phyloP scores from a whole-genome alignment of 1,140 invertebrate genomes.

The Luehdorfia chinensis region DNA sequence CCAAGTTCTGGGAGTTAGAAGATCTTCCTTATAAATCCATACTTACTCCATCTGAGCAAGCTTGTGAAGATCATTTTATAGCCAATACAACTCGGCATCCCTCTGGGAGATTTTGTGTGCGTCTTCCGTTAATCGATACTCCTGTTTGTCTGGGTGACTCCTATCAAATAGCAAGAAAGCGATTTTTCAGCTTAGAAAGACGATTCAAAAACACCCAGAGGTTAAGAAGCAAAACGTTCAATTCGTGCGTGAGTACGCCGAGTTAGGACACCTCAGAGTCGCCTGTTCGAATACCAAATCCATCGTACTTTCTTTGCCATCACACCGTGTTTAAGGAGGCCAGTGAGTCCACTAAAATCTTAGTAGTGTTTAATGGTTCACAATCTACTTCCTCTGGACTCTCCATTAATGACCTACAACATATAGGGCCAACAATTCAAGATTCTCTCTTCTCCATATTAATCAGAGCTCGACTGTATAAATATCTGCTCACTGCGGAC shows the following conservation, averaged over 20 bases:
- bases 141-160: slow-evolving; percentile 36
- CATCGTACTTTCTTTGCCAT: slow-evolving; percentile 20
- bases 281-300: background rate
- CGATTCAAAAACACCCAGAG: slow-evolving; percentile 34
- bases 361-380: slow-evolving; percentile 41
- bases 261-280: slow-evolving; percentile 28
- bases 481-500: slow-evolving; percentile 39
- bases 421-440: slow-evolving; percentile 31
- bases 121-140: slow-evolving; percentile 33
- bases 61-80: slow-evolving; percentile 29
- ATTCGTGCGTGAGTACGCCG: slow-evolving; percentile 37
- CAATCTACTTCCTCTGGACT: slow-evolving; percentile 28
- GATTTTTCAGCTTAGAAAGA: slow-evolving; percentile 36
- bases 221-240: slow-evolving; percentile 13
- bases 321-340: slow-evolving; percentile 23
- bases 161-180: slow-evolving; percentile 26
- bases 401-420: slow-evolving; percentile 35
- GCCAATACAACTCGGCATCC: slow-evolving; percentile 22
- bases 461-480: slow-evolving; percentile 42
- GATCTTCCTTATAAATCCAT: slow-evolving; percentile 16
- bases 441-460: no score
- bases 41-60: slow-evolving; percentile 14
- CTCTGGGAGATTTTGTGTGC: slow-evolving; percentile 39
- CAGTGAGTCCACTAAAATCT: slow-evolving; percentile 27
- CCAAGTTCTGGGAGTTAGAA: slow-evolving; percentile 32